Evolutionary conservation across 1,140 invertebrate genomes (phyloP), one percentile per base, ranked within the genome.

Genomic region (Caerostris darwini): DNA sequence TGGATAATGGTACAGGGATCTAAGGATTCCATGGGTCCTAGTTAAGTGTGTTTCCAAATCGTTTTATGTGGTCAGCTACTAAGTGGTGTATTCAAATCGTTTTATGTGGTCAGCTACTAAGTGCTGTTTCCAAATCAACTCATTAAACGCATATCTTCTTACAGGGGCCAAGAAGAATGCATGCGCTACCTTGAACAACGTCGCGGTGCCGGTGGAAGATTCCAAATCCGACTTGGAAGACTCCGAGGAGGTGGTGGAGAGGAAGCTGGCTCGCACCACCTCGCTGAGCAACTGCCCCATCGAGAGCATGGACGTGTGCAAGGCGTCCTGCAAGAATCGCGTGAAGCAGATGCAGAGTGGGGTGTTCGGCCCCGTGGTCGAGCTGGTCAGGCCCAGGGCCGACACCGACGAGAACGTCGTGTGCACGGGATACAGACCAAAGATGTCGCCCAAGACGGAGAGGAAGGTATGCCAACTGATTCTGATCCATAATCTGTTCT

Each of bases 231-330:
- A 1, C 6, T 0, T 7, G 17, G 81, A 83, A 3, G 81, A 54
- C 12, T n/a, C 53, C 19, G 57, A 64, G 3, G 59, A 64, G 3
- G 10, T 53, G 5, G 19, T n/a, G 57, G 85, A 59, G 12, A n/a
- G 59, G 7, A 34, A 87, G 14, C 19, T 87, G 58, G 85, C 59
- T 14, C 50, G 85, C 3, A 61, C 85, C 50, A 87, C 59, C 5
- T 87, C 85, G 8, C 85, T 87, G 5, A 61, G 57, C 57, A 64
- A 87, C 85, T 87, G 85, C 3, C 85, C 85, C 7, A 61, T 87
- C 8, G 85, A 87, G 34, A 87, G n/a, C 19, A 64, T 87, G 58
- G 57, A 59, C 10, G 59, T 87, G 57, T 87, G 59, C 85, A 50
- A 50, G 19, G 34, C 53, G 7, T 87, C 57, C n/a, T 56, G 59